Evolutionary conservation across 2,113 vertebrate species (phyloP).

Genomic region (Lophotis ruficrista): DNA sequence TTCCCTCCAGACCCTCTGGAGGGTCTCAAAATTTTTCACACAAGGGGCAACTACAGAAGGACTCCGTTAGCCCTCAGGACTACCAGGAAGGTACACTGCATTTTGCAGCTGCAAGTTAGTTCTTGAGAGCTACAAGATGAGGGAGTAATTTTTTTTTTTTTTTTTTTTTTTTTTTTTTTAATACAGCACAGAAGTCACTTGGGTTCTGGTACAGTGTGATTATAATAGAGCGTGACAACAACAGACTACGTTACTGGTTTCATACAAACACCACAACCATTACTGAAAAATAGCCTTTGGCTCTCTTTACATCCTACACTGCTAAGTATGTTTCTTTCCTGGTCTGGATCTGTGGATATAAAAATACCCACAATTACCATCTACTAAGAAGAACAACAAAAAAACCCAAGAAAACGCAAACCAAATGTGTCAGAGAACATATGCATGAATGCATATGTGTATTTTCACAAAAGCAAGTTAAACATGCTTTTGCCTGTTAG

Average conservation of each 20-base stretch:
- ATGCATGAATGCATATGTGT: accelerated
- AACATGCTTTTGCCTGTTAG: neutral
- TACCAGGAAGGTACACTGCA: neutral
- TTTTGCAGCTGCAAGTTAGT: neutral
- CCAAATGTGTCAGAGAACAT: accelerated
- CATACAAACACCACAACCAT: neutral
- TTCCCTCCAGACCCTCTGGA: neutral
- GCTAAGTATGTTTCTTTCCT: too few relatives aligned
- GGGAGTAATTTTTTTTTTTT: neutral
- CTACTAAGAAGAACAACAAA: neutral
- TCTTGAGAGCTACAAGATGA: neutral
- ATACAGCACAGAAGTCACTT: neutral
- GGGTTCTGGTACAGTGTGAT: neutral
- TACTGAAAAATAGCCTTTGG: neutral
- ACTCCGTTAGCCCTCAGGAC: neutral
- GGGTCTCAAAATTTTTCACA: neutral
- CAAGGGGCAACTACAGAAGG: neutral
- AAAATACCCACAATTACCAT: neutral
- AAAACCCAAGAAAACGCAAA: neutral
- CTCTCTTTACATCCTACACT: too few relatives aligned
- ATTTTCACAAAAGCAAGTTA: neutral
- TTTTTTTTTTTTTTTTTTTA: neutral
- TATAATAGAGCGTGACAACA: accelerated
- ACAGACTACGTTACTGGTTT: neutral
- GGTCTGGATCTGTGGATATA: neutral